Conservation (phyloP, 2,113 vertebrate species). For the Brienomyrus longianalis region DNA sequence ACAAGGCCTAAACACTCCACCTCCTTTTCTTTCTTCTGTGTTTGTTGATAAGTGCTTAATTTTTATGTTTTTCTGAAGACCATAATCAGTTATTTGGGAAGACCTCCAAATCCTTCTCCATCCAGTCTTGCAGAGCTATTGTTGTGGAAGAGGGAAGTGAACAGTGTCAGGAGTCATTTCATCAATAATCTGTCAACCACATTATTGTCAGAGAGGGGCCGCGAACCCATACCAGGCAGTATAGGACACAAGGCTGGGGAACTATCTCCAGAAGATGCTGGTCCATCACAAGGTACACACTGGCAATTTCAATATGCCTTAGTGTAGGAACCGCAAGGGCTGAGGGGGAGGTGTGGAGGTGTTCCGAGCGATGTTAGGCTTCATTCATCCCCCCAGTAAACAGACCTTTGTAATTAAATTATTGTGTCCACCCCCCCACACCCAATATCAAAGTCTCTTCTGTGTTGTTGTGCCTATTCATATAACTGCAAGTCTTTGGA, state of each 20-base stretch:
- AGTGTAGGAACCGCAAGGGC: background rate
- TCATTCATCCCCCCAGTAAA: background rate
- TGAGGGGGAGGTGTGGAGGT: background rate
- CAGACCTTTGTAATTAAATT: background rate
- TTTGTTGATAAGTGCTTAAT: constrained; percentile 14
- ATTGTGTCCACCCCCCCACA: background rate
- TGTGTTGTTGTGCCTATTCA: background rate
- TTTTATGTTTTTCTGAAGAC: constrained; percentile 20
- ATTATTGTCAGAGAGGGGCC: background rate
- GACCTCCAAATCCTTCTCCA: background rate
- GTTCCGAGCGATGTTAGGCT: background rate
- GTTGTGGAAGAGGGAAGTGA: background rate
- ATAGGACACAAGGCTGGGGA: background rate
- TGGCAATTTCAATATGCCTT: background rate
- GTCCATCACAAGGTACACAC: background rate
- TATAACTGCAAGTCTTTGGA: background rate
- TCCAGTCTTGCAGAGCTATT: background rate
- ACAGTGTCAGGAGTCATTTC: background rate
- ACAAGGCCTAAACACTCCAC: background rate
- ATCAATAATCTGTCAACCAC: background rate
- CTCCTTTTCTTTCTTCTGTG: constrained; percentile 10
- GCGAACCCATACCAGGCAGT: background rate
- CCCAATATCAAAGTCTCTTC: background rate
- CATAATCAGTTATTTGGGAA: background rate
- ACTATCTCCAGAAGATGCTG: background rate